phyloP scores from a whole-genome alignment of 2,888 invertebrate species.

The Limnephilus marmoratus region DNA sequence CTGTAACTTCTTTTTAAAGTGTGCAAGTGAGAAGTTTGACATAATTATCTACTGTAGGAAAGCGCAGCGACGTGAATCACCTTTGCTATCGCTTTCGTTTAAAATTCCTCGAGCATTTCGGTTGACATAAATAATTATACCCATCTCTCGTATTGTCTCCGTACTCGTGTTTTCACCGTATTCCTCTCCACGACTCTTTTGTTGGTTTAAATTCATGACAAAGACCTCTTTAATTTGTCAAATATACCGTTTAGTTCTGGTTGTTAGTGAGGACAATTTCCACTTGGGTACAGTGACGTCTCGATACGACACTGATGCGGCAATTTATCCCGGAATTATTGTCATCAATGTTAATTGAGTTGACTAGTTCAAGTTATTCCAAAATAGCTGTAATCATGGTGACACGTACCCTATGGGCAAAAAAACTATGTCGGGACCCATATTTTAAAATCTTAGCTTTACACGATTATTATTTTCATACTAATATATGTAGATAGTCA shows the following conservation, averaged over 20 bases:
- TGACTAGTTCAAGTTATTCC: background rate
- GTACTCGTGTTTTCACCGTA: background rate
- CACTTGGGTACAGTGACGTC: background rate
- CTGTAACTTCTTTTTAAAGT: background rate
- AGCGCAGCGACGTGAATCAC: background rate
- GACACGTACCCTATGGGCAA: no score
- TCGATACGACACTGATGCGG: background rate
- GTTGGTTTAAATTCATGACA: background rate
- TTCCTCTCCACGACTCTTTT: background rate
- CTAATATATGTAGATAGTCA: no score
- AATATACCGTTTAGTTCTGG: background rate
- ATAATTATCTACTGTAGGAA: background rate
- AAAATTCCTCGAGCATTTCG: background rate
- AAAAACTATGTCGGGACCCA: no score
- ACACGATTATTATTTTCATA: no score
- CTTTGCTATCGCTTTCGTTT: background rate
- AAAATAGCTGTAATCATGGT: background rate
- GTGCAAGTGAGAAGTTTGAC: background rate
- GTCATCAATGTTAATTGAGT: background rate
- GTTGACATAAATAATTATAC: background rate
- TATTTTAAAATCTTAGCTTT: no score
- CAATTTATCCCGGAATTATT: background rate
- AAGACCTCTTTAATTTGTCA: background rate
- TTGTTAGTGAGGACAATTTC: background rate
- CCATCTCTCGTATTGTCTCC: background rate